Base-by-base conservation (phyloP, 2,797 vertebrate species). In the Cyprinodon diabolis region DNA sequence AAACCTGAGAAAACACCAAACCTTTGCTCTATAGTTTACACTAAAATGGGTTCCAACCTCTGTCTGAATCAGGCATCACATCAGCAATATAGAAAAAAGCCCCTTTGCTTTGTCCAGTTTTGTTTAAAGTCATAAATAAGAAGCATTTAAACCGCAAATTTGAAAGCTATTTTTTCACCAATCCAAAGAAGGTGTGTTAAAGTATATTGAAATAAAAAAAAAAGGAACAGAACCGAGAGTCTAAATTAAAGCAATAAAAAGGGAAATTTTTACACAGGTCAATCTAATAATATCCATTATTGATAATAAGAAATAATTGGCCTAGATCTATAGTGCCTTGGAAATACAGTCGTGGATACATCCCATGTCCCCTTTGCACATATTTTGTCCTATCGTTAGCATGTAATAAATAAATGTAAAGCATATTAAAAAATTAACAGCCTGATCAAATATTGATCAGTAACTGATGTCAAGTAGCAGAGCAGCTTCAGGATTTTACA, bases 1-100 rank as follows among this genome's bases (percentile, higher is more conserved):
- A 68, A 88, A 85, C 92, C 91, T 93, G 91, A 93, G 91, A 72
- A 71, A 73, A 72, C 5, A 86, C 81, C 85, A 83, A 82, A 87
- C 69, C 71, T 75, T 81, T 79, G 83, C 40, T 56, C 25, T 43
- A 43, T 30, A 62, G 63, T 80, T 68, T 84, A 79, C 8, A 57
- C 40, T 43, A 52, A 75, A 68, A 67, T 73, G 68, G 67, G 79
- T 81, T 74, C 69, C 75, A 52, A 81, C 68, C 73, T 68, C 49
- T 1, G 1, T 30, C 74, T 66, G 63, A 56, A 54, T 68, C 71
- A 23, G 48, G 80, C 35, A 2, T 78, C 63, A 40, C 70, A 75
- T 74, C 17, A 60, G 43, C 45, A 60, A 57, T 43, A 69, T 23
- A 60, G 52, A 71, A 77, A 52, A 72, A 85, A 82, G 79, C 81